Conservation (phyloP, 1,140 invertebrate genomes). For the Pristionchus pacificus region DNA sequence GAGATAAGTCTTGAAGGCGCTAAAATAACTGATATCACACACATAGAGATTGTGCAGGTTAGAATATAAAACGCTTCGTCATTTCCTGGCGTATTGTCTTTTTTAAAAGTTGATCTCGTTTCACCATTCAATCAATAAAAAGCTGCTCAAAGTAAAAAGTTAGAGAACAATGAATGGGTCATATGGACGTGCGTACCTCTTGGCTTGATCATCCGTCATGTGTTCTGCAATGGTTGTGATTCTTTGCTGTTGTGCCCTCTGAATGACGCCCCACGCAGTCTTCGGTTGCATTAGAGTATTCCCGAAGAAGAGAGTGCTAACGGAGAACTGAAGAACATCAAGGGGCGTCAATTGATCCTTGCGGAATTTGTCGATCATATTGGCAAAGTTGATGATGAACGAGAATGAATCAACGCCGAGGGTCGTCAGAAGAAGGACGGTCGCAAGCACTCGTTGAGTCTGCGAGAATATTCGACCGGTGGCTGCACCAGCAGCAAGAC, state of each 20-base stretch:
- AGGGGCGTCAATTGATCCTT: not conserved
- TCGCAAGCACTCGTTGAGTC: not conserved
- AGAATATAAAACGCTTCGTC: too few species aligned
- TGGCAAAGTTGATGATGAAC: not conserved
- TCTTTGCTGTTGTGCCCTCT: not conserved
- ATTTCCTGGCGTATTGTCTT: too few species aligned
- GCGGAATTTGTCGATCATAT: not conserved
- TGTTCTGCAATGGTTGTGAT: not conserved
- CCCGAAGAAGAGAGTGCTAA: not conserved
- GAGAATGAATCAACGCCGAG: not conserved
- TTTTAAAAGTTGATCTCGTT: too few species aligned
- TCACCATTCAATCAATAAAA: too few species aligned
- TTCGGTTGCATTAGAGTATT: not conserved
- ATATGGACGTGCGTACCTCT: too few species aligned
- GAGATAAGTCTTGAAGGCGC: not conserved
- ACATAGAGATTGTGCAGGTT: too few species aligned
- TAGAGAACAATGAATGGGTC: too few species aligned
- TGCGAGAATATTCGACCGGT: not conserved
- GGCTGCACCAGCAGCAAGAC: not conserved
- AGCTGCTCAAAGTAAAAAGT: too few species aligned
- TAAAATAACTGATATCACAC: too few species aligned
- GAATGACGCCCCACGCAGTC: not conserved
- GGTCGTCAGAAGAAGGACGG: not conserved
- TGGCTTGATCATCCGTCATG: not conserved
- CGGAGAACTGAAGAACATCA: not conserved